phyloP scores from a whole-genome alignment of 1,140 invertebrate genomes.

The Drosophila pruinosa region DNA sequence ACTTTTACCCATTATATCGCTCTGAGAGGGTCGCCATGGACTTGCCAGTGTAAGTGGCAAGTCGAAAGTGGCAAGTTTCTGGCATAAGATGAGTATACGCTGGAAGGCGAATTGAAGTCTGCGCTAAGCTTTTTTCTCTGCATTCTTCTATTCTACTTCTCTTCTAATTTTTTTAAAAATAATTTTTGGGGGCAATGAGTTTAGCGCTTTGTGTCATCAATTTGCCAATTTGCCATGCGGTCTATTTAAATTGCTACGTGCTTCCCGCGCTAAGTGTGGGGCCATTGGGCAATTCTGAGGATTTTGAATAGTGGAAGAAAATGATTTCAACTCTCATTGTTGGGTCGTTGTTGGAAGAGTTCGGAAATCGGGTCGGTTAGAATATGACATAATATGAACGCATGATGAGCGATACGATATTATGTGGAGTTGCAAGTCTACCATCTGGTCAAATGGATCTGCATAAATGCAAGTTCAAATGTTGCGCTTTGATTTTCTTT shows the following conservation, averaged over 20 bases:
- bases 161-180: not conserved
- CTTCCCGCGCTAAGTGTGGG: conserved; percentile 26
- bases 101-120: conserved; percentile 68
- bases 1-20: conserved; percentile 68
- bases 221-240: conserved; percentile 55
- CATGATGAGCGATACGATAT: conserved; percentile 81
- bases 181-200: conserved; percentile 17
- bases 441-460: conserved; percentile 81
- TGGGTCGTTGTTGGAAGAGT: conserved; percentile 19
- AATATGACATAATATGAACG: conserved; percentile 77
- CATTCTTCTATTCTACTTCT: not conserved
- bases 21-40: not conserved
- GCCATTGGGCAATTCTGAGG: conserved; percentile 34
- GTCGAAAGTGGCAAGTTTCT: conserved; percentile 63
- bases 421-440: conserved; percentile 83
- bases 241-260: conserved; percentile 74
- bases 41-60: too few species aligned
- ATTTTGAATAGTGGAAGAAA: conserved; percentile 58
- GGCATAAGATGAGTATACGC: conserved; percentile 52
- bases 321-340: conserved; percentile 27
- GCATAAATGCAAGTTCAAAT: conserved; percentile 80
- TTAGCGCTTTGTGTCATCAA: conserved; percentile 62
- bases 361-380: conserved; percentile 22
- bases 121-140: conserved; percentile 11
- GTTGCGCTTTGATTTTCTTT: conserved; percentile 59